Evolutionary conservation across 2,797 vertebrate species (phyloP), one percentile per base, ranked within the genome.

Genomic region (Chanos chanos): DNA sequence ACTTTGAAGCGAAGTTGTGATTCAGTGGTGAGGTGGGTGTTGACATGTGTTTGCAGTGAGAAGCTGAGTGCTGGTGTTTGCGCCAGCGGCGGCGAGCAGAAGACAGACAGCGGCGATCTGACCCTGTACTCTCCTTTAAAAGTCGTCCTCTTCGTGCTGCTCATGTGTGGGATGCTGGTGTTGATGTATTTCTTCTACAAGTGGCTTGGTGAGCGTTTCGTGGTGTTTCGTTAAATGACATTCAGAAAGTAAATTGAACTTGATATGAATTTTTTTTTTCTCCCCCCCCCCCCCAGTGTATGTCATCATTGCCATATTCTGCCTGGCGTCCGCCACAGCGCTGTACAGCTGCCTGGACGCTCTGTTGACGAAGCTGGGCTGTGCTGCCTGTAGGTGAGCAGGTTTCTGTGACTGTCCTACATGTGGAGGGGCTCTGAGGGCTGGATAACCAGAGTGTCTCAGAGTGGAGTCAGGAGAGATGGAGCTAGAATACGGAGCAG

Each of bases 171-270:
- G 59, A 95, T 98, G 93, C 87, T 99, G 6, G 82, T 99, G 40
- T 89, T 99, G 54, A 92, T 99, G 78, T 99, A 98, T 80, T 98
- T 86, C 82, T 99, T 98, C 90, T 99, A 96, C 85, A 90, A 71
- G 30, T 83, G 90, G 81, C 81, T 99, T 1, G 94, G 97, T 99
- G 81, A 94, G 87, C 75, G 25, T 3, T 21, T 19, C 24, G 1
- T 2, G 12, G 7, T 57, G 34, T 41, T 36, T 28, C 5, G 16
- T 3, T 13, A 4, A 31, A 3, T n/a, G 8, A 3, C 50, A 3
- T 15, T 22, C 10, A 24, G 13, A 36, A 18, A 36, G 4, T 2
- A 13, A 12, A 4, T 8, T 50, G 15, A 19, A 1, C 5, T 25
- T 55, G 4, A 39, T 27, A 2, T 56, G 1, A 44, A 1, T 34